A percentile compares a stretch with the other conserved stretches of the same genome.
These are phyloP conservation scores for Falcunculus frontatus DNA, from an alignment of 2,113 vertebrate genomes.

Conservation along the genomic window DNA sequence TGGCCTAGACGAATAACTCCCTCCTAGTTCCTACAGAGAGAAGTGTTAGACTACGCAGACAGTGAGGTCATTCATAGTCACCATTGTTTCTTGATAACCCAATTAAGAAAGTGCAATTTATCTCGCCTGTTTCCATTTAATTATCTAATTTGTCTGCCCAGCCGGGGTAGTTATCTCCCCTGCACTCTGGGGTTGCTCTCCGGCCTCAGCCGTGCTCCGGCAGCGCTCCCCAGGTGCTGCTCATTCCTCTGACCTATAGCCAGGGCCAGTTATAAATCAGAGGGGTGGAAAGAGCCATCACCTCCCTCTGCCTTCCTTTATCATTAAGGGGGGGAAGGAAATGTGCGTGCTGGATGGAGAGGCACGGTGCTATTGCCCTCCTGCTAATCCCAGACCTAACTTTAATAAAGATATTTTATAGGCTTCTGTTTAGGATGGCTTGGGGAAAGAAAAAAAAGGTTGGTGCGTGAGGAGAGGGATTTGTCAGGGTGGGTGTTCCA, in stretches of 20 bases:
- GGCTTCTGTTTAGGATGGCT: neutral
- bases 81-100: conserved; percentile 70
- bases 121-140: conserved; percentile 71
- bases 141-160: conserved; percentile 71
- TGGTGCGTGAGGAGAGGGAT: neutral
- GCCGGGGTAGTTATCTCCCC: neutral
- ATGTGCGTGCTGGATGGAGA: neutral
- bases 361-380: neutral
- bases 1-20: conserved; percentile 45
- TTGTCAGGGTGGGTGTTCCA: neutral
- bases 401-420: neutral
- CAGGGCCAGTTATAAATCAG: conserved; percentile 8
- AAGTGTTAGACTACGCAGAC: conserved; percentile 63
- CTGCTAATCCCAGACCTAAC: neutral
- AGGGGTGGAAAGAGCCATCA: neutral
- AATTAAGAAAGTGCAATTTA: conserved; percentile 73
- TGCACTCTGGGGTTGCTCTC: neutral
- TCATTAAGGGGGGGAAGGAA: neutral
- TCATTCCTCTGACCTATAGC: conserved; percentile 52
- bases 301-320: neutral
- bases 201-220: neutral
- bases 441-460: neutral
- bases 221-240: conserved; percentile 54
- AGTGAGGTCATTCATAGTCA: conserved; percentile 68
- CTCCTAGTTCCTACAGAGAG: conserved; percentile 48